Percentiles rank a stretch among this genome's conserved stretches.
Evolutionary conservation across 1,140 invertebrate genomes (phyloP).

Genomic region (Cyclina sinensis): DNA sequence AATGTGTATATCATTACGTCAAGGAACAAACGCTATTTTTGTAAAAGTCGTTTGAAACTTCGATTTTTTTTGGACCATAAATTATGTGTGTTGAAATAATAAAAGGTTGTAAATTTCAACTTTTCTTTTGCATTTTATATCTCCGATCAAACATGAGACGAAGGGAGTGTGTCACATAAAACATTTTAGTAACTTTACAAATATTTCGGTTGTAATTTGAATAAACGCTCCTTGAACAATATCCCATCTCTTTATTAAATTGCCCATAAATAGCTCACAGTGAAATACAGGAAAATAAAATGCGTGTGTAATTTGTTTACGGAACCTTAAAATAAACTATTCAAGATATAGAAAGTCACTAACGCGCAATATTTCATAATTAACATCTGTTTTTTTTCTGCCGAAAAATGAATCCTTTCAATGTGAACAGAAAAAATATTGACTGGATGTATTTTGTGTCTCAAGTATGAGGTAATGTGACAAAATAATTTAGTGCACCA

Average conservation of each 20-base stretch:
- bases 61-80: no score
- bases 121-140: no score
- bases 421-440: no score
- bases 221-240: not conserved
- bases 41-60: no score
- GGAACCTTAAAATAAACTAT: conserved; percentile 3
- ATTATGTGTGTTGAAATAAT: no score
- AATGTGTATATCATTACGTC: no score
- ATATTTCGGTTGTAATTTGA: not conserved
- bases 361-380: not conserved
- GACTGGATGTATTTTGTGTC: no score
- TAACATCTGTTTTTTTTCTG: not conserved
- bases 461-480: no score
- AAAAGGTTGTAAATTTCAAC: no score
- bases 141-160: not conserved
- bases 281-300: not conserved
- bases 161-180: not conserved
- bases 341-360: not conserved
- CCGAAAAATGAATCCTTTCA: not conserved
- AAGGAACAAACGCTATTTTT: no score
- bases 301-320: not conserved
- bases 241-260: conserved; percentile 6
- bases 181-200: not conserved
- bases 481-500: no score
- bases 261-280: not conserved